phyloP scores from a whole-genome alignment of 2,797 vertebrate genomes.

The Setipinna tenuifilis region DNA sequence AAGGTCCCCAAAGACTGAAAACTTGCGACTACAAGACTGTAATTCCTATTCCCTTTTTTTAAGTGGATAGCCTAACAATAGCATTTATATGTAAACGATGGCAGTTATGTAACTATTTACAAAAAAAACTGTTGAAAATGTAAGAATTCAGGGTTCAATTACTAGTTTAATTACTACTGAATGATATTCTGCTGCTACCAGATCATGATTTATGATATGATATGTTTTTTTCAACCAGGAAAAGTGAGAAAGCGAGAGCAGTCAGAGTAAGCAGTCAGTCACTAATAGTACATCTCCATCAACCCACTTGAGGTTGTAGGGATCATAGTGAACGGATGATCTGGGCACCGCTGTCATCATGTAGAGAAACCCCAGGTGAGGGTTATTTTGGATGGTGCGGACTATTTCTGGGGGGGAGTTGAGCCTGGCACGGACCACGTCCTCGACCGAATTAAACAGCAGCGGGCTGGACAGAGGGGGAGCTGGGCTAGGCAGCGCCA shows the following conservation, averaged over 20 bases:
- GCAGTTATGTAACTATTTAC: background rate
- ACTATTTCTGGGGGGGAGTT: conserved; percentile 70
- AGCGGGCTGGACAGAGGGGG: conserved; percentile 34
- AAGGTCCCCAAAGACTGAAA: background rate
- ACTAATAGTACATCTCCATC: background rate
- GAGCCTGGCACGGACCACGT: conserved; percentile 71
- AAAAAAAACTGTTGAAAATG: background rate
- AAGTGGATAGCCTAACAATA: no score
- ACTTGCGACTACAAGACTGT: no score
- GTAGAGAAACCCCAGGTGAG: conserved; percentile 77
- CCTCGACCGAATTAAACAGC: conserved; percentile 65
- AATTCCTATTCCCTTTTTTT: no score
- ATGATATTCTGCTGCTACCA: no score
- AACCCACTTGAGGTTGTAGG: conserved; percentile 75
- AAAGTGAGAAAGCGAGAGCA: background rate
- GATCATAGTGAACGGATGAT: conserved; percentile 73
- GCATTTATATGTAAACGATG: no score
- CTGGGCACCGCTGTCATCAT: conserved; percentile 69
- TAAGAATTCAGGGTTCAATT: no score
- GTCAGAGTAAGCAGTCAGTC: background rate
- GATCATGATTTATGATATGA: no score
- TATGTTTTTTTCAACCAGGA: background rate
- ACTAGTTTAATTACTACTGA: no score
- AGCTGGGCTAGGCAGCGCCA: conserved; percentile 35
- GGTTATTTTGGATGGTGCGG: conserved; percentile 70